phyloP scores from a whole-genome alignment of 2,888 invertebrate species.

The Pterostichus niger region DNA sequence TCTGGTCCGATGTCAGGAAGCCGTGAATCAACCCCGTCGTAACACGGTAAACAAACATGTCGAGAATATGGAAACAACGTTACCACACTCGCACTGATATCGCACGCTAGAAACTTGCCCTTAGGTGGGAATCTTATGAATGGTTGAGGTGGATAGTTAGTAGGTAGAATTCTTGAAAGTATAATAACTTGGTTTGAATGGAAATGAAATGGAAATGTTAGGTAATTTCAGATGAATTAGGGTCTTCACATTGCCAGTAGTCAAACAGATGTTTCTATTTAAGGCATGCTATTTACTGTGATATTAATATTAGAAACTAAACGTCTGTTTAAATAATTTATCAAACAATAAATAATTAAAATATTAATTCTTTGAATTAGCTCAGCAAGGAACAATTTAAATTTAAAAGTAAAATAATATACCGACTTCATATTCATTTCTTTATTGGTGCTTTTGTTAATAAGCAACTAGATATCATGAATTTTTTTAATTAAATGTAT shows the following conservation, averaged over 20 bases:
- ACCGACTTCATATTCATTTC: too few species aligned
- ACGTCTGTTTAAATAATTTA: background rate
- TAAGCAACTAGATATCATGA: too few species aligned
- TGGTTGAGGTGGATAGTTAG: background rate
- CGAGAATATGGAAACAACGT: slow-evolving; percentile 56
- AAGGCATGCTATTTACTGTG: too few species aligned
- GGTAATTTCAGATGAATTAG: too few species aligned
- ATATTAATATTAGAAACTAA: background rate
- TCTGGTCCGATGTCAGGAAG: slow-evolving; percentile 52
- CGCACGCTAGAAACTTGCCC: slow-evolving; percentile 13
- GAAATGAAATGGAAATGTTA: slow-evolving; percentile 35
- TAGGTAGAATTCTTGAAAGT: slow-evolving; percentile 26
- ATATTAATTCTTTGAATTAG: too few species aligned
- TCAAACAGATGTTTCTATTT: background rate
- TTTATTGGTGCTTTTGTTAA: too few species aligned
- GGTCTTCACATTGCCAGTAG: background rate
- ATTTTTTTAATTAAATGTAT: too few species aligned
- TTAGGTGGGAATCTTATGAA: background rate
- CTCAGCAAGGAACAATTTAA: too few species aligned
- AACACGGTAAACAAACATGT: slow-evolving; percentile 64
- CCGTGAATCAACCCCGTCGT: slow-evolving; percentile 61
- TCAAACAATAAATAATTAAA: too few species aligned
- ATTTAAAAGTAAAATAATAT: too few species aligned
- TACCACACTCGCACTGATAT: slow-evolving; percentile 24
- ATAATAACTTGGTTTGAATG: background rate